Conservation (phyloP, 2,888 invertebrate genomes). For the Monochamus alternatus region DNA sequence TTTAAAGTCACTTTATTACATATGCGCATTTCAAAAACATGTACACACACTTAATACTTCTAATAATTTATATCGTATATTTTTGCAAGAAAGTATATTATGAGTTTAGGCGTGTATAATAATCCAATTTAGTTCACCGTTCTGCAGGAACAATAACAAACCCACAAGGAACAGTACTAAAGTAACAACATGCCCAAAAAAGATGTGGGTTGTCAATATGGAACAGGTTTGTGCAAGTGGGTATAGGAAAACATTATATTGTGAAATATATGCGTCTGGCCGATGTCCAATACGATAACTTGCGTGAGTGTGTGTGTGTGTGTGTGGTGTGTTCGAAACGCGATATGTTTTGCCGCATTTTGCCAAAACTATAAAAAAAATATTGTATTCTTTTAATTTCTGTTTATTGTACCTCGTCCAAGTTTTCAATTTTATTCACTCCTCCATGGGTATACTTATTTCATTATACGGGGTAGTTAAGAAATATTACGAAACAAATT, state of each 20-base stretch:
- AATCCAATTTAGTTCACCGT: no score
- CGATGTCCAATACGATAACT: slow-evolving; percentile 29
- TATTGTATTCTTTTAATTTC: slow-evolving; percentile 32
- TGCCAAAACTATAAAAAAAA: slow-evolving; percentile 45
- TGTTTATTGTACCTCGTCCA: slow-evolving; percentile 36
- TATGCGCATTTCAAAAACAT: no score
- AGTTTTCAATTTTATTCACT: slow-evolving; percentile 29
- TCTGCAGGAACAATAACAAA: neutral
- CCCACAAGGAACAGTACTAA: slow-evolving; percentile 7
- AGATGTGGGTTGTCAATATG: neutral
- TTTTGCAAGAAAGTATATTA: no score
- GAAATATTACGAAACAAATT: no score
- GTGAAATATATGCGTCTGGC: slow-evolving; percentile 42
- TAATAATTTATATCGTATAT: no score
- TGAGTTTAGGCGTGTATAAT: no score
- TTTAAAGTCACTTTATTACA: no score
- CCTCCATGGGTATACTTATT: neutral
- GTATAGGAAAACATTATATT: slow-evolving; percentile 20
- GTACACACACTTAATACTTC: no score
- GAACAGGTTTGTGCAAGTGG: slow-evolving; percentile 18
- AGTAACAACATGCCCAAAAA: neutral
- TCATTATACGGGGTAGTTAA: no score
- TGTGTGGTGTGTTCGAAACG: slow-evolving; percentile 50
- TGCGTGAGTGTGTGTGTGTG: slow-evolving; percentile 37
- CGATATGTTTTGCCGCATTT: slow-evolving; percentile 51